Evolutionary conservation across 2,113 vertebrate genomes (phyloP).

Genomic region (Ictalurus furcatus): DNA sequence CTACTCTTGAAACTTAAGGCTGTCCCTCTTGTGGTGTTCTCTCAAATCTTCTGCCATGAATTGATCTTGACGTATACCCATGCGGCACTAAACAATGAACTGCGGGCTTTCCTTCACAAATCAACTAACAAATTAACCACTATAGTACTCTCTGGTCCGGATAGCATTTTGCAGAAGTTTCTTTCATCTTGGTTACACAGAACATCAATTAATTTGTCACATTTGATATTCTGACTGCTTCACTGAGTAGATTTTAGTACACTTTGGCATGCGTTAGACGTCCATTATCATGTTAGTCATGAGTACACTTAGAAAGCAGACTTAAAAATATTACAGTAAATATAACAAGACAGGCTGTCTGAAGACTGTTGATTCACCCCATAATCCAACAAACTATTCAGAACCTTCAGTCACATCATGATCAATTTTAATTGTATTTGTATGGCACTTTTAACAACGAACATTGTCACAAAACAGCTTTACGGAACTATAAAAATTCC

Average conservation of each 20-base stretch:
- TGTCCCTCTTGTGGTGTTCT: not conserved
- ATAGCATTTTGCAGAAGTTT: not conserved
- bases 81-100: not conserved
- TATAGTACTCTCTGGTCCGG: not conserved
- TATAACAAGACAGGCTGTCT: not conserved
- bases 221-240: not conserved
- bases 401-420: too few species aligned
- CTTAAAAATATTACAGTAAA: not conserved
- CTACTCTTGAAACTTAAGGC: not conserved
- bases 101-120: not conserved
- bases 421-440: too few species aligned
- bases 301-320: not conserved
- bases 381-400: too few species aligned
- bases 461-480: too few species aligned
- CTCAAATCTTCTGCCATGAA: not conserved
- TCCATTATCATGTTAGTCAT: not conserved
- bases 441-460: too few species aligned
- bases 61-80: not conserved
- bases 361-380: not conserved
- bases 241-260: not conserved
- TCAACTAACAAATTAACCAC: not conserved
- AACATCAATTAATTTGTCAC: slow-evolving; percentile 2
- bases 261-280: not conserved
- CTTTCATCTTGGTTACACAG: not conserved
- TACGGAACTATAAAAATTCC: too few species aligned